Evolutionary conservation across 2,888 invertebrate genomes (phyloP).

Genomic region (Drosophila neotestacea): DNA sequence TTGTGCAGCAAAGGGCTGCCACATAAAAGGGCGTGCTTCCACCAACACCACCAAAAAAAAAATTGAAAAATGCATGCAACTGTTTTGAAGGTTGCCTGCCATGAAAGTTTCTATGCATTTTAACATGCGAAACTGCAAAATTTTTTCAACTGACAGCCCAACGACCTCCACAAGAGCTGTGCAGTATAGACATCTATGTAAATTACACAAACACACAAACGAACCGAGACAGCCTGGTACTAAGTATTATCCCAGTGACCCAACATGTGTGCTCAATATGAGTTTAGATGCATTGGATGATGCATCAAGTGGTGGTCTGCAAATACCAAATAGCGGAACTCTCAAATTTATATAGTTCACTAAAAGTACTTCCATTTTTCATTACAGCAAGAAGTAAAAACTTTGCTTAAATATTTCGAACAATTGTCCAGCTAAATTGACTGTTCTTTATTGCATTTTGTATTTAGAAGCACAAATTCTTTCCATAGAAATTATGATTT

Average conservation of each 20-base stretch:
- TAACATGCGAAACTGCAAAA: slow-evolving; percentile 48
- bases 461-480: too few relatives aligned
- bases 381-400: not conserved
- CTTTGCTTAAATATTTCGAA: slow-evolving; percentile 12
- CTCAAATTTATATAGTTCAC: slow-evolving; percentile 8
- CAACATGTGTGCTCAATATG: slow-evolving; percentile 41
- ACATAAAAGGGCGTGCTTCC: slow-evolving; percentile 25
- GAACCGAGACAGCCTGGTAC: not conserved
- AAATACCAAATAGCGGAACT: not conserved
- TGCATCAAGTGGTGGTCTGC: slow-evolving; percentile 40
- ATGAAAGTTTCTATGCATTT: slow-evolving; percentile 56
- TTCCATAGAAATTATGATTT: not conserved
- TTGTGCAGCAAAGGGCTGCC: slow-evolving; percentile 50
- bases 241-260: slow-evolving; percentile 56
- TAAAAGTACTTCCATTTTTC: slow-evolving; percentile 40
- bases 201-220: slow-evolving; percentile 45
- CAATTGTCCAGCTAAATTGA: not conserved
- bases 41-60: slow-evolving; percentile 2
- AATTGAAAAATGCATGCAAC: slow-evolving; percentile 80
- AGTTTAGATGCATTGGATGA: slow-evolving; percentile 39
- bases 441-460: not conserved
- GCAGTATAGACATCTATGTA: slow-evolving; percentile 63
- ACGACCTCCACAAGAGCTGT: slow-evolving; percentile 64
- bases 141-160: slow-evolving; percentile 60
- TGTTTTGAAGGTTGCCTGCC: slow-evolving; percentile 75